Percentiles rank a stretch among this genome's conserved stretches.
These are phyloP conservation scores for Megaleporinus macrocephalus DNA, from an alignment of 2,113 vertebrate genomes.

Conservation along the genomic window DNA sequence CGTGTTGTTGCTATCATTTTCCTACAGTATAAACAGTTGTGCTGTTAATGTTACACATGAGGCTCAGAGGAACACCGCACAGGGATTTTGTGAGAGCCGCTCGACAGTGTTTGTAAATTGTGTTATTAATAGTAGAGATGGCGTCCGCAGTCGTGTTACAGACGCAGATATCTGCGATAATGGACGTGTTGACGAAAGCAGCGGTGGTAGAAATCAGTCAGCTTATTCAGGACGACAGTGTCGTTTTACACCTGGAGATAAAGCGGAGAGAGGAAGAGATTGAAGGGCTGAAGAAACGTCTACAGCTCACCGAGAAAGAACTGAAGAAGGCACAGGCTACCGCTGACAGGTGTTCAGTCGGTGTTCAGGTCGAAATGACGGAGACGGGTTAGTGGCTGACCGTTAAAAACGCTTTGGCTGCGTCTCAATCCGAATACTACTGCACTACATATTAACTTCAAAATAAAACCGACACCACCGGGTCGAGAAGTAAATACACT, in stretches of 20 bases:
- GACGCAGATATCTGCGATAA: conserved; percentile 51
- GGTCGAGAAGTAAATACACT: no score
- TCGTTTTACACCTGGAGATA: conserved; percentile 43
- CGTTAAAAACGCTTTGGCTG: not conserved
- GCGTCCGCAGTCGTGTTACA: conserved; percentile 29
- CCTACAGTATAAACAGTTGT: not conserved
- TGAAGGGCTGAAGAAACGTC: conserved; percentile 43
- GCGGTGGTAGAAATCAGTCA: conserved; percentile 55
- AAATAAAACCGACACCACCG: no score
- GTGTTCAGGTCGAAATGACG: conserved; percentile 29
- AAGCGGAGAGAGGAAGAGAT: conserved; percentile 46
- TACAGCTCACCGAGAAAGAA: conserved; percentile 45
- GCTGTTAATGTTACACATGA: not conserved
- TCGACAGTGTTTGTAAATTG: not conserved
- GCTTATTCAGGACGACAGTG: conserved; percentile 51
- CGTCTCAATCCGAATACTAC: not conserved
- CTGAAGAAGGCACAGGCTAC: conserved; percentile 17
- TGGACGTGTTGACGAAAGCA: conserved; percentile 54
- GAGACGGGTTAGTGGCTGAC: conserved; percentile 7
- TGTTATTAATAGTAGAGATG: not conserved
- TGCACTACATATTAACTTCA: no score
- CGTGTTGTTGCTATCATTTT: not conserved
- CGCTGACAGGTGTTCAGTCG: conserved; percentile 4
- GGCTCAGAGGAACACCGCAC: not conserved
- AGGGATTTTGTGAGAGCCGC: not conserved